phyloP scores from a whole-genome alignment of 2,797 vertebrate species.

The Girardinus metallicus region DNA sequence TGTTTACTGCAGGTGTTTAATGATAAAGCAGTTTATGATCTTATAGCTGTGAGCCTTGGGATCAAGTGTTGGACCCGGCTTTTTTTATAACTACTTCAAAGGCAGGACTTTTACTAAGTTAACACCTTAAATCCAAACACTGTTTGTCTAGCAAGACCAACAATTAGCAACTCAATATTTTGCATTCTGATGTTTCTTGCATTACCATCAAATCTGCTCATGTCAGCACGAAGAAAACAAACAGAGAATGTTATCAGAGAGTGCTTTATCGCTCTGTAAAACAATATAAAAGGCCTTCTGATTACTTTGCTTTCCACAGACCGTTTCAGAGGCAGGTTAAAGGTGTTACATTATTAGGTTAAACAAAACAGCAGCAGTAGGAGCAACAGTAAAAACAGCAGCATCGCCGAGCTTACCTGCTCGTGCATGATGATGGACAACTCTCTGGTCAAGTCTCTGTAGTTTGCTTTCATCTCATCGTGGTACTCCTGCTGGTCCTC shows the following conservation, averaged over 20 bases:
- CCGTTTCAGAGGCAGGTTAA: constrained; percentile 7
- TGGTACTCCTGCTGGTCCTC: constrained; percentile 98
- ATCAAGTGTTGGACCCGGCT: not conserved
- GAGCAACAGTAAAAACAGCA: not conserved
- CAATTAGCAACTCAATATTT: constrained; percentile 32
- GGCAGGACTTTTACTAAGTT: not conserved
- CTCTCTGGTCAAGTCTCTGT: constrained; percentile 92
- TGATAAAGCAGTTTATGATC: constrained; percentile 22
- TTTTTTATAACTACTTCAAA: not conserved
- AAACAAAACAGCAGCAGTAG: not conserved
- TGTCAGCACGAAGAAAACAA: constrained; percentile 82
- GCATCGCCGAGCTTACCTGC: constrained; percentile 78
- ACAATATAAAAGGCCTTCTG: constrained; percentile 14
- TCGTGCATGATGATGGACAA: constrained; percentile 98
- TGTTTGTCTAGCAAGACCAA: constrained; percentile 60
- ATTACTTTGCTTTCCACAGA: not conserved
- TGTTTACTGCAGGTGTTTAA: constrained; percentile 34
- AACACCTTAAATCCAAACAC: not conserved
- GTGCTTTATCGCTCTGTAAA: constrained; percentile 25
- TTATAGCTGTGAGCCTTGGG: constrained; percentile 6
- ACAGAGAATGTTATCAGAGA: constrained; percentile 64
- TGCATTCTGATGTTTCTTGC: constrained; percentile 27
- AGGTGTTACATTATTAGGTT: not conserved
- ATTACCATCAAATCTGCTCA: constrained; percentile 98
- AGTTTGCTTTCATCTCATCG: constrained; percentile 98